phyloP scores from a whole-genome alignment of 37 sponge, comb jelly and placozoan species.

The Hexactinellida sp. region DNA sequence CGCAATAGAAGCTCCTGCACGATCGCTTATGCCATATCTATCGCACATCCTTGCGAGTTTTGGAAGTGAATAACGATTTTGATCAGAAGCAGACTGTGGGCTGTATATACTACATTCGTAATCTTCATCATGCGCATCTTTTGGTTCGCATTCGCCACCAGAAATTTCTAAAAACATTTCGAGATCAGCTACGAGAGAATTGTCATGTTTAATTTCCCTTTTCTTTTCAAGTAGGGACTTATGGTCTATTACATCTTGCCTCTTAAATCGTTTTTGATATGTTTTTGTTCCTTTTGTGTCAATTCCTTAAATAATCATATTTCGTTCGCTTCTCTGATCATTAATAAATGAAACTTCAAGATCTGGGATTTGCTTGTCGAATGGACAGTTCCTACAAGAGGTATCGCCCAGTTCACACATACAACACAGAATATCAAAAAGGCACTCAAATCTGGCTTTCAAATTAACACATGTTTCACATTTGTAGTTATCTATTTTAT shows the following conservation, averaged over 20 bases:
- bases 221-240: neutral
- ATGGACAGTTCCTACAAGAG: neutral
- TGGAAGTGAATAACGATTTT: neutral
- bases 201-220: neutral
- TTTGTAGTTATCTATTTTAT: neutral
- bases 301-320: neutral
- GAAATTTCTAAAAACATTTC: neutral
- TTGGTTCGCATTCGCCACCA: too few species aligned
- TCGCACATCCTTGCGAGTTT: neutral
- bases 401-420: neutral
- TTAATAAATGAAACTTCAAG: neutral
- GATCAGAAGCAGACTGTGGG: neutral
- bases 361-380: neutral
- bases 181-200: neutral
- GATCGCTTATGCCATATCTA: conserved; percentile 6
- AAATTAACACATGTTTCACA: neutral
- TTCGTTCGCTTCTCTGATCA: neutral
- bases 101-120: neutral
- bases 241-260: neutral
- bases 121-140: neutral
- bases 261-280: neutral
- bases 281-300: neutral
- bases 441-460: neutral
- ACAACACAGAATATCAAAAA: neutral
- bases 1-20: neutral